Evolutionary conservation across 23 tunicate species (phyloP).

Genomic region (Diplosoma virens): DNA sequence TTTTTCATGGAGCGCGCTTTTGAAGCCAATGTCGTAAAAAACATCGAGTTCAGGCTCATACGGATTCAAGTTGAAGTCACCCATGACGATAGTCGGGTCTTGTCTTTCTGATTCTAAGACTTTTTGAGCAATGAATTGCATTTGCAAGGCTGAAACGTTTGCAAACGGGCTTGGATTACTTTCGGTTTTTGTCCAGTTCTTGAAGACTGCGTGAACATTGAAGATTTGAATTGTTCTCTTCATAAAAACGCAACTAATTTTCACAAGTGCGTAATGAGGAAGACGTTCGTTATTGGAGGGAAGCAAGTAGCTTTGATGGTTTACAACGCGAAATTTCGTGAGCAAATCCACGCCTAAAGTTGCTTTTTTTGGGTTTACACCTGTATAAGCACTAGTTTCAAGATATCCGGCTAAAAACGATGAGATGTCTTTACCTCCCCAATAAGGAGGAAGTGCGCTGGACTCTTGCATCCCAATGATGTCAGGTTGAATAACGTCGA

Average conservation of each 20-base stretch:
- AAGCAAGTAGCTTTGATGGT: slow-evolving; percentile 23
- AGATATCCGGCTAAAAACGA: slow-evolving; percentile 35
- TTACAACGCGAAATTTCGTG: slow-evolving; percentile 28
- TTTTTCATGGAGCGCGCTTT: slow-evolving; percentile 48
- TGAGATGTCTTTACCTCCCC: slow-evolving; percentile 88
- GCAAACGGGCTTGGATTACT: slow-evolving; percentile 26
- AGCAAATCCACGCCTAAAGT: slow-evolving; percentile 73
- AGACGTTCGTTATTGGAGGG: slow-evolving; percentile 13
- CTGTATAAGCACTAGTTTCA: background rate
- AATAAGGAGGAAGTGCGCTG: slow-evolving; percentile 56
- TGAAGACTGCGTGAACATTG: slow-evolving; percentile 70
- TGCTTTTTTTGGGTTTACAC: slow-evolving; percentile 53
- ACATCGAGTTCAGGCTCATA: slow-evolving; percentile 58
- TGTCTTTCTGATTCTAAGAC: background rate
- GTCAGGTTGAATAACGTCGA: slow-evolving; percentile 35
- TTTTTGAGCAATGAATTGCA: slow-evolving; percentile 37
- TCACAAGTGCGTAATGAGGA: slow-evolving; percentile 28
- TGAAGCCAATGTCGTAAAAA: slow-evolving; percentile 37
- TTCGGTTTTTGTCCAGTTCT: slow-evolving; percentile 64
- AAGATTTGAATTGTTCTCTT: slow-evolving; percentile 32
- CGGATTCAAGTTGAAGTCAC: slow-evolving; percentile 82
- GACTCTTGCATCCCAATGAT: slow-evolving; percentile 80
- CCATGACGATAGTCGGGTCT: slow-evolving; percentile 67
- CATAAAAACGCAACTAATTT: background rate
- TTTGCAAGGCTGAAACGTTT: slow-evolving; percentile 42